Conservation (phyloP, 2,888 invertebrate species). For the Drosophila fungiperda region DNA sequence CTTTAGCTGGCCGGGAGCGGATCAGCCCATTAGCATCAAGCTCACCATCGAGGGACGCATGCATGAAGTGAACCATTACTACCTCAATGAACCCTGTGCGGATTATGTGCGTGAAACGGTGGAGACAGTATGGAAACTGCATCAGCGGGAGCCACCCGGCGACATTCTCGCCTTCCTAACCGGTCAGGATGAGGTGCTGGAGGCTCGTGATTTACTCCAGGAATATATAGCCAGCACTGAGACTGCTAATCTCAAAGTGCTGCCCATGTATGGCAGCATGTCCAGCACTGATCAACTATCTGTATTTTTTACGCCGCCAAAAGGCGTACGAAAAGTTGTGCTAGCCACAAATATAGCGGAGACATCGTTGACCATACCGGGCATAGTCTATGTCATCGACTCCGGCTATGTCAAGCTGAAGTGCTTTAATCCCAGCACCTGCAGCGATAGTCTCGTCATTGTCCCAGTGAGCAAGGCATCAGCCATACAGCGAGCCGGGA, state of each 20-base stretch:
- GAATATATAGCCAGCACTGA: conserved; percentile 86
- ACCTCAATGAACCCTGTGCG: conserved; percentile 93
- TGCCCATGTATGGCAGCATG: conserved; percentile 97
- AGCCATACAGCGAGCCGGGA: conserved; percentile 95
- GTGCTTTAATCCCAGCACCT: conserved; percentile 93
- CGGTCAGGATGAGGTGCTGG: conserved; percentile 96
- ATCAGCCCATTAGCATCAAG: conserved; percentile 88
- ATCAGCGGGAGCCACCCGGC: conserved; percentile 91
- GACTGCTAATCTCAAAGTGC: conserved; percentile 87
- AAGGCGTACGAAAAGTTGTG: conserved; percentile 93
- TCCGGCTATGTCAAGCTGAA: conserved; percentile 97
- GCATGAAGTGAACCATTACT: conserved; percentile 94
- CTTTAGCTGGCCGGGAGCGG: conserved; percentile 87
- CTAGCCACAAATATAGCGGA: conserved; percentile 98
- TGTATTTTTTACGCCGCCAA: conserved; percentile 91
- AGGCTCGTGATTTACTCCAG: conserved; percentile 89
- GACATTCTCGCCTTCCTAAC: conserved; percentile 97
- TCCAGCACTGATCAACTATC: conserved; percentile 92
- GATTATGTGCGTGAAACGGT: conserved; percentile 95
- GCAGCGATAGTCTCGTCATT: conserved; percentile 93
- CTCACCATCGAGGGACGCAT: conserved; percentile 95
- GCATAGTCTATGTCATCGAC: conserved; percentile 97
- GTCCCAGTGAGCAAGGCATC: conserved; percentile 94
- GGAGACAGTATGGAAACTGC: conserved; percentile 95
- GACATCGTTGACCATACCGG: conserved; percentile 97